These are phyloP conservation scores for Dendrolimus houi DNA, from an alignment of 2,888 invertebrate genomes.

Conservation along the genomic window DNA sequence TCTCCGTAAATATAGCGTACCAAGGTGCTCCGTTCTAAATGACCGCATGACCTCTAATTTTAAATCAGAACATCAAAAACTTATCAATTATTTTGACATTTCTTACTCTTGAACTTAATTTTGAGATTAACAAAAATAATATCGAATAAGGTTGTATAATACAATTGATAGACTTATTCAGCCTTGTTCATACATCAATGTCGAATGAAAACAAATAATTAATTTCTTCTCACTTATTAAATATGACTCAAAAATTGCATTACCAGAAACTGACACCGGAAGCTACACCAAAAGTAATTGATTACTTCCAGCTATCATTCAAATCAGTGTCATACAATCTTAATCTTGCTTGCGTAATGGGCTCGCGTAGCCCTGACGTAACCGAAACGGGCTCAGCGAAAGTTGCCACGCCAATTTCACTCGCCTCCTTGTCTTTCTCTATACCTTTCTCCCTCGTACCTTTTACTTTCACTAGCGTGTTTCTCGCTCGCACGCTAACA, in stretches of 20 bases:
- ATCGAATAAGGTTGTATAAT: not conserved
- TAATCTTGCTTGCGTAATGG: constrained; percentile 62
- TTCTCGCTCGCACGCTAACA: constrained; percentile 33
- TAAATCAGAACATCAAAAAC: not conserved
- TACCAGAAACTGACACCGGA: constrained; percentile 34
- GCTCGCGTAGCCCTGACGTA: constrained; percentile 55
- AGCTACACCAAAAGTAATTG: constrained; percentile 44
- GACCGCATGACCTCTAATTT: too few relatives aligned
- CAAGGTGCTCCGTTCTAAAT: too few relatives aligned
- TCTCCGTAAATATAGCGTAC: too few relatives aligned
- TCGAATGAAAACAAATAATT: not conserved
- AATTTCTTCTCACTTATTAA: constrained; percentile 5
- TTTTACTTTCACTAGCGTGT: constrained; percentile 13
- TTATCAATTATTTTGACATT: not conserved
- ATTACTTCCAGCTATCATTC: constrained; percentile 58
- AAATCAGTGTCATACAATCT: constrained; percentile 67
- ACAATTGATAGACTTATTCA: not conserved
- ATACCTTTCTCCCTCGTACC: constrained; percentile 36
- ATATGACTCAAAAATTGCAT: constrained; percentile 12
- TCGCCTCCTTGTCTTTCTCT: constrained; percentile 60
- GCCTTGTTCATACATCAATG: not conserved
- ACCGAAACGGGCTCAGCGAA: constrained; percentile 70
- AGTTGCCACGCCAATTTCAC: constrained; percentile 70
- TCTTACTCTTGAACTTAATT: not conserved
- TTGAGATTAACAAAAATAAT: not conserved